Evolutionary conservation across 2,888 invertebrate genomes (phyloP), one percentile per base, ranked within the genome.

Genomic region (Drosophila anceps): DNA sequence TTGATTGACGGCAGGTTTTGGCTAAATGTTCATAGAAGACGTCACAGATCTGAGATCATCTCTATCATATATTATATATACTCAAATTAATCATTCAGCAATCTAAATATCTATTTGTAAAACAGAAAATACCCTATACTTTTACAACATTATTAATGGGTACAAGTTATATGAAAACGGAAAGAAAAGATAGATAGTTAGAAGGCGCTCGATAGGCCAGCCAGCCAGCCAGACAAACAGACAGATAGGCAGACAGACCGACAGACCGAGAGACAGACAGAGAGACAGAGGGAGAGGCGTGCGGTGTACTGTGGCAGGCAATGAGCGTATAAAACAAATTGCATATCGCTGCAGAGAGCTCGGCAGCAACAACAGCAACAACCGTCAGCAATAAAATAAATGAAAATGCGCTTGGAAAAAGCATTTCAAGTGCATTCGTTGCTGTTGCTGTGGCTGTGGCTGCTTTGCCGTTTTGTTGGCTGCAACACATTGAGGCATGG

Each of bases 251-350:
- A 53, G 60, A 59, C 44, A 60, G 66, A 43, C 35, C 35, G 66
- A 37, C 24, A 24, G 73, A 37, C 43, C 41, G 53, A 33, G 53
- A n/a, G 39, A 12, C 46, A 53, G 60, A 59, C 44, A 60, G 66
- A 43, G 31, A 39, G 66, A 37, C 24, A 24, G 73, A 37, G 39
- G 44, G 53, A 33, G 53, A n/a, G 39, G 15, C 46, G 9, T 9
- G 41, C 41, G 24, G 58, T 27, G 58, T 35, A 12, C 35, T 44
- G 72, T 48, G 66, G 63, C 72, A 64, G 75, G 79, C 84, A 84
- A 81, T 84, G 84, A 82, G 82, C 82, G 77, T 84, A 84, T 84
- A 84, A 84, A 82, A 79, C 79, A 82, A 79, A 81, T 82, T 84
- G 84, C 84, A 82, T 82, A 83, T 83, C 76, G 79, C 67, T 76